Base-by-base conservation (phyloP, 2,797 vertebrate species). In the Parauchenoglanis ngamensis region DNA sequence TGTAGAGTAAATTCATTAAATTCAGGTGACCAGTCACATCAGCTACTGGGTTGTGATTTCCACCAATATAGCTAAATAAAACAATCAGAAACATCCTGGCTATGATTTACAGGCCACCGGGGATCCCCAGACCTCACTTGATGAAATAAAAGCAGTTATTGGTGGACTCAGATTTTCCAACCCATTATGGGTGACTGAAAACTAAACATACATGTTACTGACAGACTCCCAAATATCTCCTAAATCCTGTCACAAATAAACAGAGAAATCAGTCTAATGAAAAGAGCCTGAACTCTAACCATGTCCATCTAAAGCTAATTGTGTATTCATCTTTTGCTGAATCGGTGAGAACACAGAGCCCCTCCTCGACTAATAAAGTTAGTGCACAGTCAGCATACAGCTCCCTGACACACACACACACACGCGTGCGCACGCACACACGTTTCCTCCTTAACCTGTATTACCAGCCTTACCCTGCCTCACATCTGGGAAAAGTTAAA, bases 401-500 rank as follows among this genome's bases (percentile, higher is more conserved):
- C 52, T 82, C 67, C 87, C 80, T 11, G 21, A 84, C 84, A 61
- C 83, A 44, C 35, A 44, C 79, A 76, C 78, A 81, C 65, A 75
- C 73, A 85, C 78, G 78, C 83, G 83, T 68, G 76, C 81, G 52
- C 81, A 81, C 80, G 68, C 67, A 80, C 75, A 80, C 79, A 46
- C 72, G 13, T 59, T 72, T 40, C 15, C n/a, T 52, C 52, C 85
- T 75, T 65, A 89, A 86, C 75, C 85, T 13, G 31, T 78, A 57
- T 70, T 84, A 87, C 81, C 85, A 85, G 70, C 61, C 68, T 83
- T 83, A 61, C 82, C 67, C 49, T 59, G 84, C 49, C 31, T 57
- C 84, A 91, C 90, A 91, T 91, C 90, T 91, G 90, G 88, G 83
- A 91, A 35, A 89, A 49, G 83, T 89, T 91, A 91, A 73, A 59